Percentiles rank a stretch among this genome's conserved stretches.
Conservation (phyloP, 1,140 invertebrate genomes). For the Meteorus sp. region DNA sequence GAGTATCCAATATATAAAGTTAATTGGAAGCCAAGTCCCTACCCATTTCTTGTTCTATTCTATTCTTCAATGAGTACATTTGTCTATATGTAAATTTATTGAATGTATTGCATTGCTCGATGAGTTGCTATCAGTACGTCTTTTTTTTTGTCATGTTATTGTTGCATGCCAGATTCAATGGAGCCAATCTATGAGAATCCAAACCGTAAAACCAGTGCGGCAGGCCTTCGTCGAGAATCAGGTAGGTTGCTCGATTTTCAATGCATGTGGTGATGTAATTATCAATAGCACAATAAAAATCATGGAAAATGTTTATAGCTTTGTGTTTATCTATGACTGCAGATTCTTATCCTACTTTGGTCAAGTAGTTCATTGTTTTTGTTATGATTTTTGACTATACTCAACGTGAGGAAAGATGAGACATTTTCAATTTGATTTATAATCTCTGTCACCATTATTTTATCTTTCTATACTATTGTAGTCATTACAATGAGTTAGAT, state of each 20-base stretch:
- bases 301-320: neutral
- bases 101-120: conserved; percentile 4
- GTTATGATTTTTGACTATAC: no score
- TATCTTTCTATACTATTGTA: no score
- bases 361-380: no score
- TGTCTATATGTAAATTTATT: no score
- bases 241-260: conserved; percentile 59
- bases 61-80: neutral
- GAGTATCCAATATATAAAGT: neutral
- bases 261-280: neutral
- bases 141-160: conserved; percentile 49
- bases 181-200: conserved; percentile 71
- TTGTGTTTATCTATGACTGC: no score
- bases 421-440: no score
- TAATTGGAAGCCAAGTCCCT: conserved; percentile 11
- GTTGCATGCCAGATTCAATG: conserved; percentile 67
- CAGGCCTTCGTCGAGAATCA: conserved; percentile 70
- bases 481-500: no score
- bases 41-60: neutral
- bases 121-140: conserved; percentile 50
- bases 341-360: no score
- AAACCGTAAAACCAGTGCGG: conserved; percentile 69
- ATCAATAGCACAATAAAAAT: neutral
- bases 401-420: no score
- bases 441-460: no score